Evolutionary conservation across 2,888 invertebrate species (phyloP), one percentile per base, ranked within the genome.

Genomic region (Hoplodrina ambigua): DNA sequence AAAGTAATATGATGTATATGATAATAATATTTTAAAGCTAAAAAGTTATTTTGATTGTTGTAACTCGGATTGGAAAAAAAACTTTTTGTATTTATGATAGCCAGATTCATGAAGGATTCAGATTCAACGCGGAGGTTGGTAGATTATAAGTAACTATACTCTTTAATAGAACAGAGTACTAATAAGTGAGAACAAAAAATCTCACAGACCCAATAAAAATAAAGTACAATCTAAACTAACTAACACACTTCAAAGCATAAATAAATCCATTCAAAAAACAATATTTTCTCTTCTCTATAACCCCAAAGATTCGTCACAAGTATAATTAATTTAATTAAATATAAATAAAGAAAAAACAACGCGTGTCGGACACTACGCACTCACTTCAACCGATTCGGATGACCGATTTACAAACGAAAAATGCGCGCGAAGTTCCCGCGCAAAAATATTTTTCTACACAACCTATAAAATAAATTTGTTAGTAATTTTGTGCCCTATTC

Each of bases 271-370:
- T 65, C 64, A 63, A 61, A 72, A 81, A 79, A 81, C 81, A 85
- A 82, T 83, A 83, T 82, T 86, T 78, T 79, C 78, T 62, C 70
- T 37, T 65, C 58, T 80, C 72, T 59, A 74, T 64, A 72, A 30
- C 66, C 72, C 57, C 57, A n/a, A 80, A 83, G 85, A 91, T 91
- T 89, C 87, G 86, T 88, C 88, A 89, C 83, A 87, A 86, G 69
- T 85, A 83, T 86, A 88, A 92, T 92, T 90, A 93, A 93, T 93
- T 90, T 90, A 93, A 94, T 94, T 93, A 91, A 94, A 93, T 89
- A 87, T 87, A 93, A 94, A 94, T 90, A 93, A 90, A 86, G 88
- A 88, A 88, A 81, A 77, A 57, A 58, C 49, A 52, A 71, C 95
- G 94, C 94, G 95, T 95, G 95, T 74, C 94, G 52, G 85, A 80